Conservation (phyloP, 1,140 invertebrate species). For the Lordiphosa collinella region DNA sequence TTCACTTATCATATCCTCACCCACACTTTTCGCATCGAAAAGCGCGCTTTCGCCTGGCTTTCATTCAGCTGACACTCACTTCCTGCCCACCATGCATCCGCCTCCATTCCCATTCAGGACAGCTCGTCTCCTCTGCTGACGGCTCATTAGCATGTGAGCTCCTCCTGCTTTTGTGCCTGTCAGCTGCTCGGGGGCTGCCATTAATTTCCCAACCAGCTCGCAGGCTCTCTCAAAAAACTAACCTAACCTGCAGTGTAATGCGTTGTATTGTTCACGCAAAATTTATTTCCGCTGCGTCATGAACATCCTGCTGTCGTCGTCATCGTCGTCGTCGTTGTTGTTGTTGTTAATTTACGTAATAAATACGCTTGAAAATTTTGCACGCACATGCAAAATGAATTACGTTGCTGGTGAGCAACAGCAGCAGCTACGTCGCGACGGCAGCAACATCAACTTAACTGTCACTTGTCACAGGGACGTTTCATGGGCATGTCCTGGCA, state of each 20-base stretch:
- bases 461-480: conserved; percentile 78
- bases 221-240: conserved; percentile 38
- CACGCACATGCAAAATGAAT: conserved; percentile 78
- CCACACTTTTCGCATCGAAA: not conserved
- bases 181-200: conserved; percentile 45
- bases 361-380: conserved; percentile 77
- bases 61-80: conserved; percentile 52
- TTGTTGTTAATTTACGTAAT: conserved; percentile 76
- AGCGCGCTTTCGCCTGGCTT: conserved; percentile 8
- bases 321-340: conserved; percentile 30
- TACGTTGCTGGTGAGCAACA: conserved; percentile 51
- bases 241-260: conserved; percentile 73
- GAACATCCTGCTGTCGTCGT: conserved; percentile 73
- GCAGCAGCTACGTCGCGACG: conserved; percentile 16
- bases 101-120: conserved; percentile 1
- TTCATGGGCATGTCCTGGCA: conserved; percentile 62
- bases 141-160: conserved; percentile 66
- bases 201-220: conserved; percentile 43
- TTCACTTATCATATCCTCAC: not conserved
- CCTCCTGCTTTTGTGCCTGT: conserved; percentile 27
- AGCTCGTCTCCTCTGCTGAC: conserved; percentile 27
- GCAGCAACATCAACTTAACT: conserved; percentile 74
- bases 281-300: conserved; percentile 76
- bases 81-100: conserved; percentile 35
- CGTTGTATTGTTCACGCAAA: conserved; percentile 77